Evolutionary conservation across 2,888 invertebrate genomes (phyloP).

Genomic region (Bembecia ichneumoniformis): DNA sequence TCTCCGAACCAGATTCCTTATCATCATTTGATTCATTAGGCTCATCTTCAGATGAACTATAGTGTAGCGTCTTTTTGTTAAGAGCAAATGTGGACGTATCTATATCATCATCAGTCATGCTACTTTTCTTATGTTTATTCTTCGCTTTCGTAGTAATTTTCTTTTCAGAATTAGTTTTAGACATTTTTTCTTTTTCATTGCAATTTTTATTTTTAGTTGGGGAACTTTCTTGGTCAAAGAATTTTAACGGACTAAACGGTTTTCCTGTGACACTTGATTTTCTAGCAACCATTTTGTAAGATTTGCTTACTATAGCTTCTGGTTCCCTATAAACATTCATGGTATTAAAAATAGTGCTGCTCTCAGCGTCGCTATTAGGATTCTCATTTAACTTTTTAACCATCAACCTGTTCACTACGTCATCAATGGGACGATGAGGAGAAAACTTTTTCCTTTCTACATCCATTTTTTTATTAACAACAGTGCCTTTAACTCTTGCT

Average conservation of each 20-base stretch:
- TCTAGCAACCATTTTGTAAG: conserved; percentile 67
- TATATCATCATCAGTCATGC: conserved; percentile 53
- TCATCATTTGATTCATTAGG: conserved; percentile 54
- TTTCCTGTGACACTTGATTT: conserved; percentile 67
- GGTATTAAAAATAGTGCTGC: conserved; percentile 14
- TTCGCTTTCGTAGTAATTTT: conserved; percentile 36
- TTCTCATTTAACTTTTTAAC: conserved; percentile 40
- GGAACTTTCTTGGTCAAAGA: conserved; percentile 42
- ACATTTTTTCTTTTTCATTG: conserved; percentile 10
- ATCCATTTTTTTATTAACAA: conserved; percentile 59
- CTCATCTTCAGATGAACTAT: conserved; percentile 60
- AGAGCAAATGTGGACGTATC: conserved; percentile 57
- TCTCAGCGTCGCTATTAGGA: conserved; percentile 19
- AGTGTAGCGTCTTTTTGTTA: conserved; percentile 43
- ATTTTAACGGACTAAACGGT: conserved; percentile 61
- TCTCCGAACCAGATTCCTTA: conserved; percentile 55
- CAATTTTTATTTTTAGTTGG: conserved; percentile 26
- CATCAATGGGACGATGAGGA: conserved; percentile 62
- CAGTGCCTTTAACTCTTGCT: conserved; percentile 64
- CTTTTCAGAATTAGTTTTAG: conserved; percentile 26
- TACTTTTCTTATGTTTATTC: conserved; percentile 38
- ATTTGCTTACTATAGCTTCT: conserved; percentile 60
- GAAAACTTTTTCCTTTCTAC: conserved; percentile 61
- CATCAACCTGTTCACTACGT: conserved; percentile 61
- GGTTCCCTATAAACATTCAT: conserved; percentile 34